Percentiles rank a stretch among this genome's conserved stretches.
Evolutionary conservation across 1,140 invertebrate genomes (phyloP).

Genomic region (Procambarus clarkii): DNA sequence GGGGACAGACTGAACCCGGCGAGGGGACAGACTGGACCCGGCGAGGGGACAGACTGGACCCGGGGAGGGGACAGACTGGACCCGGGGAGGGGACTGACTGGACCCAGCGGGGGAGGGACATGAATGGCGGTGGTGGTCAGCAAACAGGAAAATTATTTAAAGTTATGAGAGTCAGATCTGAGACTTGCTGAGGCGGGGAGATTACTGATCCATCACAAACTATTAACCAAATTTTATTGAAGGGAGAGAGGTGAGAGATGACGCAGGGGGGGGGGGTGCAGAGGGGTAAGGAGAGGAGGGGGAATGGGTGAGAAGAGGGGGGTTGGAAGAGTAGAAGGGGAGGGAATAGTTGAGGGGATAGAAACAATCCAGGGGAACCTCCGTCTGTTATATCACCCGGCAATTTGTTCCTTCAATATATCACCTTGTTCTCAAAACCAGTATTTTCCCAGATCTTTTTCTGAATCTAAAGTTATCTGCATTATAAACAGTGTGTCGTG

Average conservation of each 20-base stretch:
- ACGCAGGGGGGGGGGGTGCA: not conserved
- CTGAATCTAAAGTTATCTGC: too few relatives aligned
- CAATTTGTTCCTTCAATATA: too few relatives aligned
- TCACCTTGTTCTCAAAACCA: too few relatives aligned
- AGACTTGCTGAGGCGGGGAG: not conserved
- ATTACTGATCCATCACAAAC: too few relatives aligned
- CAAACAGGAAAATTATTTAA: slow-evolving; percentile 2
- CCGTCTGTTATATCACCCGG: too few relatives aligned
- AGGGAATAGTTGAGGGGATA: not conserved
- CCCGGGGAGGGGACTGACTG: not conserved
- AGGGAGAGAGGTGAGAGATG: not conserved
- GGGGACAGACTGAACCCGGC: too few relatives aligned
- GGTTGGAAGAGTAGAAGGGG: not conserved
- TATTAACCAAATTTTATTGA: not conserved
- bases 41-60: not conserved
- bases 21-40: not conserved
- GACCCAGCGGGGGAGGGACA: not conserved
- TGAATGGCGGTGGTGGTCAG: not conserved
- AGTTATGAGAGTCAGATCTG: slow-evolving; percentile 8
- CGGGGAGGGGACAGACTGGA: not conserved
- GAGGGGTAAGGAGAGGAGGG: not conserved
- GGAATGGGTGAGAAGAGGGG: not conserved
- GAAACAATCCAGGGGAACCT: too few relatives aligned
- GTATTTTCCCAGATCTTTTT: too few relatives aligned
- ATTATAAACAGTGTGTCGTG: too few relatives aligned